phyloP scores from a whole-genome alignment of 2,888 invertebrate genomes.

The Ornithoptera alexandrae region DNA sequence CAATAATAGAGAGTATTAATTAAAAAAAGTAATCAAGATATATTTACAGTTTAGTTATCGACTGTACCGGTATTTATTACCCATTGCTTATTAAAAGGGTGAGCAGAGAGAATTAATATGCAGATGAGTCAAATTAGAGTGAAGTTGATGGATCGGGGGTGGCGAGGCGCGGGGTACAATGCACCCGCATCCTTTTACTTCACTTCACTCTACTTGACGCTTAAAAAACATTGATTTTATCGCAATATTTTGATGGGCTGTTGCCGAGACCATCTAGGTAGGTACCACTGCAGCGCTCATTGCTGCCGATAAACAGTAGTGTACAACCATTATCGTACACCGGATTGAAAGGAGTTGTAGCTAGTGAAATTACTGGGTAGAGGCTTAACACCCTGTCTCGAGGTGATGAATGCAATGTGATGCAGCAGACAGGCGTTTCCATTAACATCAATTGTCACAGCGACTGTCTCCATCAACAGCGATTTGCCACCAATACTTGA shows the following conservation, averaged over 20 bases:
- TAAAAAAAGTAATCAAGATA: not conserved
- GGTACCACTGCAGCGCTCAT: too few species aligned
- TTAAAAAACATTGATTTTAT: not conserved
- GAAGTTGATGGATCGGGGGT: conserved; percentile 66
- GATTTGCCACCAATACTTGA: too few species aligned
- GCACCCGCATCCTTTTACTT: conserved; percentile 56
- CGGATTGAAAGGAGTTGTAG: too few species aligned
- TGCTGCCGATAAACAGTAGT: too few species aligned
- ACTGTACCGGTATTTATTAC: conserved; percentile 44
- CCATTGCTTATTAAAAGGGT: conserved; percentile 48
- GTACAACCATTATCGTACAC: too few species aligned
- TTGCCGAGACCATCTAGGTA: not conserved
- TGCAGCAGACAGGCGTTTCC: too few species aligned
- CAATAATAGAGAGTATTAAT: not conserved
- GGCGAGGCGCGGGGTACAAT: conserved; percentile 52
- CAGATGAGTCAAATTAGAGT: conserved; percentile 67
- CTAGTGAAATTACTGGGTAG: too few species aligned
- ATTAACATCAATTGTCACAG: too few species aligned
- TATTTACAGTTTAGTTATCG: conserved; percentile 15
- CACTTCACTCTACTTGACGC: conserved; percentile 32
- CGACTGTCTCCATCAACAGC: too few species aligned
- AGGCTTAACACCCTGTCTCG: too few species aligned
- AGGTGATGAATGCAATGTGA: too few species aligned
- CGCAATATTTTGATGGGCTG: conserved; percentile 2
- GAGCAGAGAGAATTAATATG: conserved; percentile 59